Conservation (phyloP, 2,888 invertebrate species). For the Acrocyrtus sp. region DNA sequence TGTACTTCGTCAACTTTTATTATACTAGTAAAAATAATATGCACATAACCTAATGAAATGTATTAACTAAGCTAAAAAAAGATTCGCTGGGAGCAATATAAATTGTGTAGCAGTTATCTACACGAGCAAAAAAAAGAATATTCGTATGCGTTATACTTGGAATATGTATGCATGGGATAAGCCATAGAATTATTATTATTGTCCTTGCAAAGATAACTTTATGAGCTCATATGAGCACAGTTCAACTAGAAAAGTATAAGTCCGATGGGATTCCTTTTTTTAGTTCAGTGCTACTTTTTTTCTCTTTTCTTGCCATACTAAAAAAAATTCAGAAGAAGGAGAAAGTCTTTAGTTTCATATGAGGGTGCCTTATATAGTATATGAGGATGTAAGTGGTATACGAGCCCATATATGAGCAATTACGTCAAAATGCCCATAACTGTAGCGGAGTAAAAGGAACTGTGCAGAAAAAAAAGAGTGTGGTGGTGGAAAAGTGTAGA, state of each 20-base stretch:
- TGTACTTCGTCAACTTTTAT: too few relatives aligned
- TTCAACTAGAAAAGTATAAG: constrained; percentile 47
- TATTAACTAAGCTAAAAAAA: too few relatives aligned
- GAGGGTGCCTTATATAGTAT: too few relatives aligned
- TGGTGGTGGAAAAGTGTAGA: constrained; percentile 1
- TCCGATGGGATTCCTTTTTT: constrained; percentile 31
- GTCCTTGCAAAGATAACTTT: constrained; percentile 42
- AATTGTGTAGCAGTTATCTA: too few relatives aligned
- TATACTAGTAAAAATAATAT: too few relatives aligned
- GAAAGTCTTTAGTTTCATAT: too few relatives aligned
- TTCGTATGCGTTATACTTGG: neutral
- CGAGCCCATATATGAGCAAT: constrained; percentile 36
- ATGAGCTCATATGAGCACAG: constrained; percentile 48
- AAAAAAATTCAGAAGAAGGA: constrained; percentile 1
- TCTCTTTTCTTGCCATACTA: neutral
- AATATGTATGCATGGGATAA: constrained; percentile 36
- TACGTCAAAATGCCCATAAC: constrained; percentile 40
- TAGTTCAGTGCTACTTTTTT: neutral
- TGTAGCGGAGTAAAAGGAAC: constrained; percentile 21
- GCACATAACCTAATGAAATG: too few relatives aligned
- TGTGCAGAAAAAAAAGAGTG: neutral
- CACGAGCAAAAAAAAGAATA: neutral
- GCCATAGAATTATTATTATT: constrained; percentile 42
- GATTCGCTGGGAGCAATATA: too few relatives aligned
- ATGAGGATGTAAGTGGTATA: too few relatives aligned